Evolutionary conservation across 2,113 vertebrate genomes (phyloP).

Genomic region (Notechis scutatus): DNA sequence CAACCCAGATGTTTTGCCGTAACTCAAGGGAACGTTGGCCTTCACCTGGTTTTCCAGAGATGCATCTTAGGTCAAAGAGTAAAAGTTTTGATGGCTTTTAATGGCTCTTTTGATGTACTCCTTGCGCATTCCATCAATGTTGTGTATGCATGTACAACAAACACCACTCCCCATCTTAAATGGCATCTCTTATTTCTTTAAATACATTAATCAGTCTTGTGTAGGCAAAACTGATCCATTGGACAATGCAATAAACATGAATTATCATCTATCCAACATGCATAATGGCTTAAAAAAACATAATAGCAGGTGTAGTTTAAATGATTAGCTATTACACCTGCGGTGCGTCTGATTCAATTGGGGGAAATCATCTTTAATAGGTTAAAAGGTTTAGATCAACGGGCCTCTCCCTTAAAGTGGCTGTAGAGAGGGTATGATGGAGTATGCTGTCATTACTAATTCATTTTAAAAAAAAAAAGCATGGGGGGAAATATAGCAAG

Average conservation of each 20-base stretch:
- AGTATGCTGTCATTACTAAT: conserved; percentile 96
- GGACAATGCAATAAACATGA: conserved; percentile 97
- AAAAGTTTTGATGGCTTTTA: conserved; percentile 80
- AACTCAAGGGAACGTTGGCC: conserved; percentile 57
- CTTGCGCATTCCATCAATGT: conserved; percentile 77
- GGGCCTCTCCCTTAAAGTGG: conserved; percentile 94
- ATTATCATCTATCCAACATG: conserved; percentile 90
- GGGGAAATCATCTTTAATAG: conserved; percentile 99
- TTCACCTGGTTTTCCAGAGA: conserved; percentile 73
- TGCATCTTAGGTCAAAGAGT: conserved; percentile 81
- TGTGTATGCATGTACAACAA: conserved; percentile 21
- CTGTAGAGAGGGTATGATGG: conserved; percentile 98
- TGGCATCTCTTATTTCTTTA: conserved; percentile 85
- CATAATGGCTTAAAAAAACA: conserved; percentile 87
- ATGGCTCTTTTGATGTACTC: conserved; percentile 79
- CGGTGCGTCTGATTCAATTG: conserved; percentile 99
- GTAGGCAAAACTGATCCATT: conserved; percentile 85
- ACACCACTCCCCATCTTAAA: conserved; percentile 57
- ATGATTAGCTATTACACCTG: conserved; percentile 99
- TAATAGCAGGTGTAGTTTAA: conserved; percentile 92
- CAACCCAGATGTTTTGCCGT: conserved; percentile 43
- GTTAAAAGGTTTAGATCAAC: conserved; percentile 99
- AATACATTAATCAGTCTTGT: conserved; percentile 83
- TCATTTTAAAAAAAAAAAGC: conserved; percentile 91
- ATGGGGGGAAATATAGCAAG: conserved; percentile 90